Base-by-base conservation (phyloP, 2,888 invertebrate species). In the Dryococelus australis region DNA sequence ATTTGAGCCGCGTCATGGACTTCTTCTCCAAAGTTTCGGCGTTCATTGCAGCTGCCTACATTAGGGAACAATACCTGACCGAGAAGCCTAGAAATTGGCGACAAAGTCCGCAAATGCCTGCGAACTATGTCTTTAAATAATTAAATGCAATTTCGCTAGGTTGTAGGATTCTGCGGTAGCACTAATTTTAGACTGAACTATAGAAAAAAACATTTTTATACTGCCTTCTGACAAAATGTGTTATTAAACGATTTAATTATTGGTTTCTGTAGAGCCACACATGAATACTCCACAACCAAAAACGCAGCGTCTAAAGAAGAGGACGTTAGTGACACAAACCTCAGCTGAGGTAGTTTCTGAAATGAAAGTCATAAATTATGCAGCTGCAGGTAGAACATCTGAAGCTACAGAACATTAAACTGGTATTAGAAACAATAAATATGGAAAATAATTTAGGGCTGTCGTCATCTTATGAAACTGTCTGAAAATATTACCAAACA, bases 381-480 rank as follows among this genome's bases (percentile, higher is more conserved):
- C 81, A 81, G 81, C 81, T 81, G 35, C 81, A 81, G 81, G 35
- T 35, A 12, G 65, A 65, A 24, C 65, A 65, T 65, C 65, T 65
- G 9, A 81, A 81, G 81, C 27, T 35, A 35, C 26, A 27, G 81
- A 81, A 81, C 27, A 81, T 9, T 13, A 81, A 81, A 27, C 28
- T 81, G 35, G 81, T 26, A 81, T 81, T 81, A 81, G 81, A 81
- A 81, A 27, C 26, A 81, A 81, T 81, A 13, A 27, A 81, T 27
- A 81, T 81, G 81, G 81, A 81, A 81, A 81, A 81, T 81, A 81
- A 20, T 81, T 35, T 81, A 81, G 81, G 81, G 4, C 81, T 81
- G 20, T 35, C 35, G 20, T 81, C 81, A 81, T 6, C 6, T 13
- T 9, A 35, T 81, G 27, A 65, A 65, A 65, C 16, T 65, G 65